These are phyloP conservation scores for Esox masquinongy DNA, from an alignment of 2,797 vertebrate species.

Conservation along the genomic window DNA sequence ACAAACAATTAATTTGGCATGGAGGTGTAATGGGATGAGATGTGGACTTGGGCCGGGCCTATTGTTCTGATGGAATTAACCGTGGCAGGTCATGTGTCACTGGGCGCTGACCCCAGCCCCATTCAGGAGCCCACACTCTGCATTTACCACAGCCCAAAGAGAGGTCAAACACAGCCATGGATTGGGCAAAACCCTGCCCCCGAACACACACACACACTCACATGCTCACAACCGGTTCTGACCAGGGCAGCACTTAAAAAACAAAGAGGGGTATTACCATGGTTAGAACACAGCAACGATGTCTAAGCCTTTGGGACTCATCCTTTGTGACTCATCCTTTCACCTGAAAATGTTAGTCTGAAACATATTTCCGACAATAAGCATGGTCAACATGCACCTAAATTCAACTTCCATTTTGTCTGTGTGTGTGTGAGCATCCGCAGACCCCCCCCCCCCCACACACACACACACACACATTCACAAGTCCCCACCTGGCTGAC, in stretches of 20 bases:
- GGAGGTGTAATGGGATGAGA: slow-evolving; percentile 79
- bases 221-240: slow-evolving; percentile 37
- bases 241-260: slow-evolving; percentile 24
- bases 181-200: slow-evolving; percentile 42
- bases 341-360: slow-evolving; percentile 4
- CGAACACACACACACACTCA: slow-evolving; percentile 21
- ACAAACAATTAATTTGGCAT: slow-evolving; percentile 81
- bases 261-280: slow-evolving; percentile 33
- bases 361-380: neutral
- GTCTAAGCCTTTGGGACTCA: slow-evolving; percentile 21
- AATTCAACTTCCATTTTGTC: neutral
- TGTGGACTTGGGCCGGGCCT: slow-evolving; percentile 51
- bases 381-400: neutral
- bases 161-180: slow-evolving; percentile 50
- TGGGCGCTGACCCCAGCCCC: slow-evolving; percentile 70
- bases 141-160: slow-evolving; percentile 56
- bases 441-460: neutral
- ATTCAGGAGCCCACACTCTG: slow-evolving; percentile 69
- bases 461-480: neutral
- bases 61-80: slow-evolving; percentile 83
- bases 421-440: slow-evolving; percentile 13
- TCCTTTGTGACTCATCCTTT: slow-evolving; percentile 1
- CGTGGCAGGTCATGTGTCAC: slow-evolving; percentile 78
- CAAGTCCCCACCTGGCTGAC: neutral
- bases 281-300: slow-evolving; percentile 32